Evolutionary conservation across 1,140 invertebrate species (phyloP), one percentile per base, ranked within the genome.

Genomic region (Nasonia vitripennis): DNA sequence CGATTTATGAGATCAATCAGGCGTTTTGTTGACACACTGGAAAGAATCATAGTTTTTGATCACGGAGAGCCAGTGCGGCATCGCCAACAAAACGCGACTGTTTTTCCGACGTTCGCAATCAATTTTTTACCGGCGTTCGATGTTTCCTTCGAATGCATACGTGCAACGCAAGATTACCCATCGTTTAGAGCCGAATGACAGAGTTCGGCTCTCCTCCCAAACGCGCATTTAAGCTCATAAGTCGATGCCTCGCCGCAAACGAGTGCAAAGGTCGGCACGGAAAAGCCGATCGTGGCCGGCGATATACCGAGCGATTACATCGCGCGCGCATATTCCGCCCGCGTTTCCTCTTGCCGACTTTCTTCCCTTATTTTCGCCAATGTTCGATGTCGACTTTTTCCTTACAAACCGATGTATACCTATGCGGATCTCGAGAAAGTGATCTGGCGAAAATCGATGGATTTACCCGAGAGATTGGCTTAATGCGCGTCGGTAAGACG

Each of bases 381-480:
- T n/a, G 6, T 7, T 62, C 20, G 55, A 62, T 62, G 0, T 11
- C 41, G 3, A 27, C 45, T 14, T 51, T 23, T n/a, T 23, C 9
- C 20, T 78, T 14, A 10, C 17, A 4, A 5, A 2, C 2, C 14
- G 75, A n/a, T 20, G 73, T 9, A 45, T 45, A 45, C 41, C 6
- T 45, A 45, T 1, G 10, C 34, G 1, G 9, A 6, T 7, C 48
- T 5, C 37, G 78, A 79, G 78, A 79, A 68, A 79, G 55, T n/a
- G 78, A 79, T 55, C 77, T 27, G 23, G 3, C 27, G 23, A 78
- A 62, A 78, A 78, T 78, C 45, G 12, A 14, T 27, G 27, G 77
- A 62, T 48, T 55, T 62, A 34, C 11, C 20, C 51, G 77, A 23
- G 77, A 34, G 77, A 55, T 78, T 78, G 45, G 77, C 11, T 78